These are phyloP conservation scores for Cheilosia vulpina DNA, from an alignment of 2,888 invertebrate species.

Conservation along the genomic window DNA sequence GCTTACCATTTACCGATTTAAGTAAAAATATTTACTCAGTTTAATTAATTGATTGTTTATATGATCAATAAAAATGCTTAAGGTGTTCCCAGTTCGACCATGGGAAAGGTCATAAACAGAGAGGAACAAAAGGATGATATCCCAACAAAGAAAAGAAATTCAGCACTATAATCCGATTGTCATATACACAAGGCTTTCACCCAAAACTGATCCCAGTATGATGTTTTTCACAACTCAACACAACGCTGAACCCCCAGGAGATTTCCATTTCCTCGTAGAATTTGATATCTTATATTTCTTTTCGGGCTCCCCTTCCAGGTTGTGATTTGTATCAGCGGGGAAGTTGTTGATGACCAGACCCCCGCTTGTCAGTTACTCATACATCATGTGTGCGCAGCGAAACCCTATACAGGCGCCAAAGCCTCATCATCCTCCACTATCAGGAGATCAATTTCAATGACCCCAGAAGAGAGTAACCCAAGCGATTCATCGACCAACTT, in stretches of 20 bases:
- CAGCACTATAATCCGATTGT: slow-evolving; percentile 20
- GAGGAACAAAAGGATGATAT: slow-evolving; percentile 10
- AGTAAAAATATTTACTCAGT: slow-evolving; percentile 49
- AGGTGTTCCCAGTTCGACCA: slow-evolving; percentile 43
- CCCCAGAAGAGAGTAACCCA: slow-evolving; percentile 22
- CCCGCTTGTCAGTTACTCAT: slow-evolving; percentile 17
- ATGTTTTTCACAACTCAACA: slow-evolving; percentile 13
- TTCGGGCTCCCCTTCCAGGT: neutral
- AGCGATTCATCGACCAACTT: slow-evolving; percentile 65
- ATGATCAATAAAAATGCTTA: slow-evolving; percentile 61
- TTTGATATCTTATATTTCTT: slow-evolving; percentile 26
- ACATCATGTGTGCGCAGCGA: neutral
- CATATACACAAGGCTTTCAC: slow-evolving; percentile 39
- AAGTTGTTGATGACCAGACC: slow-evolving; percentile 39
- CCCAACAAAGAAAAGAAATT: slow-evolving; percentile 7
- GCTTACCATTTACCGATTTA: slow-evolving; percentile 40
- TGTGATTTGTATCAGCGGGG: slow-evolving; percentile 56
- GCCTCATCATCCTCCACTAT: slow-evolving; percentile 49
- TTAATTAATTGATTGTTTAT: slow-evolving; percentile 68
- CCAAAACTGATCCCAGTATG: slow-evolving; percentile 29
- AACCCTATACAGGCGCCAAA: slow-evolving; percentile 57
- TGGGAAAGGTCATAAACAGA: slow-evolving; percentile 40
- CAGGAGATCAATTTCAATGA: slow-evolving; percentile 70
- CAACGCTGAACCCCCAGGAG: slow-evolving; percentile 10
- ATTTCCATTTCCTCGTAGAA: slow-evolving; percentile 31